Evolutionary conservation across 1,140 invertebrate genomes (phyloP).

Genomic region (Drosophila mojavensis): DNA sequence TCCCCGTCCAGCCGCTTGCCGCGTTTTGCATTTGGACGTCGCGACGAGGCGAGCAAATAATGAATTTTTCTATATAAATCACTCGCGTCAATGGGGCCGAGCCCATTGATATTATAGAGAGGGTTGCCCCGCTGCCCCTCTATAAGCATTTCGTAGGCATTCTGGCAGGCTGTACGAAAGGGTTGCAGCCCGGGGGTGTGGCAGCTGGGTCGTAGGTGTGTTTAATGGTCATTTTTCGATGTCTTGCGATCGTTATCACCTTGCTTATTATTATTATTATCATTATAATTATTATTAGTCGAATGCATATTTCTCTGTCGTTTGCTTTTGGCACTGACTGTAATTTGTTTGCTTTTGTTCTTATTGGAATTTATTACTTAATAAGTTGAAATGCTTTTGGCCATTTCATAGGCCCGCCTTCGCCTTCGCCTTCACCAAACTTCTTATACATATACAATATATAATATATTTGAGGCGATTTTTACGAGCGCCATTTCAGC

Average conservation of each 20-base stretch:
- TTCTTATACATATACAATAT: not conserved
- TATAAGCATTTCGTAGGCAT: slow-evolving; percentile 56
- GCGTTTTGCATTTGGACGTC: slow-evolving; percentile 68
- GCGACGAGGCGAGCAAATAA: slow-evolving; percentile 58
- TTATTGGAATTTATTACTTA: slow-evolving; percentile 82
- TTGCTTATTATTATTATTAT: slow-evolving; percentile 67
- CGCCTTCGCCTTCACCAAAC: not conserved
- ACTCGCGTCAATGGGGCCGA: slow-evolving; percentile 74
- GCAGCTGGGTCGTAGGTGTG: slow-evolving; percentile 58
- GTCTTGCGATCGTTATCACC: slow-evolving; percentile 79
- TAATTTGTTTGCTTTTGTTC: slow-evolving; percentile 61
- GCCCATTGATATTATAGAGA: slow-evolving; percentile 65
- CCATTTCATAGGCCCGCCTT: slow-evolving; percentile 33
- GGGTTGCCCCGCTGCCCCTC: not conserved
- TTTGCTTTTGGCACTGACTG: not conserved
- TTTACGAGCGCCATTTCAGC: slow-evolving; percentile 75
- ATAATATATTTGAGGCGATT: slow-evolving; percentile 30
- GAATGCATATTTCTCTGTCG: slow-evolving; percentile 53
- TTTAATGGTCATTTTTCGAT: slow-evolving; percentile 81
- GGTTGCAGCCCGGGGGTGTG: slow-evolving; percentile 57
- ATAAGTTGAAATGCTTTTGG: slow-evolving; percentile 67
- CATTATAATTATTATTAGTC: slow-evolving; percentile 66
- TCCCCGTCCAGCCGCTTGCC: not conserved
- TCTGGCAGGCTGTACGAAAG: slow-evolving; percentile 53
- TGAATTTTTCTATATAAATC: slow-evolving; percentile 80